Evolutionary conservation across 1,140 invertebrate species (phyloP).

Genomic region (Nephotettix cincticeps): DNA sequence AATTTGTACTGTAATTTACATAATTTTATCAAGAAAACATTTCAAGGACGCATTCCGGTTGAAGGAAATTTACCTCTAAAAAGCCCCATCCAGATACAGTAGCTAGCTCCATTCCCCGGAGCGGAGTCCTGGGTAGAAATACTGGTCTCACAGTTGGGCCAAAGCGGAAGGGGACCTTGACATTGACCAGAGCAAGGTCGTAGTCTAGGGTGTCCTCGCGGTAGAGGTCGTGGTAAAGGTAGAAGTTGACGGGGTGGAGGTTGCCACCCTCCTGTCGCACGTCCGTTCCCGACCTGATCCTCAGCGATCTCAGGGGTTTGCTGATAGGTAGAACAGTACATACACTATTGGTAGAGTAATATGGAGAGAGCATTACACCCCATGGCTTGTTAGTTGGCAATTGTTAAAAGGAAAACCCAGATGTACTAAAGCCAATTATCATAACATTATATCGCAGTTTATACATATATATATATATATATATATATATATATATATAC

Average conservation of each 20-base stretch:
- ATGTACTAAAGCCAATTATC: too few species aligned
- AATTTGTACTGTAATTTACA: too few species aligned
- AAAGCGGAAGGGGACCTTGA: slow-evolving; percentile 40
- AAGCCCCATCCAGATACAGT: slow-evolving; percentile 48
- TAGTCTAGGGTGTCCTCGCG: slow-evolving; percentile 47
- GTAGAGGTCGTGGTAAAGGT: slow-evolving; percentile 4
- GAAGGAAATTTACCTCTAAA: slow-evolving; percentile 40
- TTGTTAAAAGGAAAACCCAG: too few species aligned
- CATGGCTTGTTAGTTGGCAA: too few species aligned
- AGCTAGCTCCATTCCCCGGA: slow-evolving; percentile 37
- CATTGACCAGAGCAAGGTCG: slow-evolving; percentile 53
- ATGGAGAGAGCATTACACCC: too few species aligned
- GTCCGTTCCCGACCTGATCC: neutral
- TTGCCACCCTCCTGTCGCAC: neutral
- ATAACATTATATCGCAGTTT: too few species aligned
- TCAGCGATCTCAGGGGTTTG: neutral
- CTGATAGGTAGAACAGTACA: neutral
- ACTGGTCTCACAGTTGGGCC: slow-evolving; percentile 39
- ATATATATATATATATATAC: too few species aligned
- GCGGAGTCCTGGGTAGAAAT: slow-evolving; percentile 34
- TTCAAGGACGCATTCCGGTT: too few species aligned
- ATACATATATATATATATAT: too few species aligned
- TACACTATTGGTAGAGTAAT: too few species aligned
- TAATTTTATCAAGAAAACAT: too few species aligned
- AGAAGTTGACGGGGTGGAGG: neutral